phyloP scores from a whole-genome alignment of 1,140 invertebrate species.

The Cepaea nemoralis region DNA sequence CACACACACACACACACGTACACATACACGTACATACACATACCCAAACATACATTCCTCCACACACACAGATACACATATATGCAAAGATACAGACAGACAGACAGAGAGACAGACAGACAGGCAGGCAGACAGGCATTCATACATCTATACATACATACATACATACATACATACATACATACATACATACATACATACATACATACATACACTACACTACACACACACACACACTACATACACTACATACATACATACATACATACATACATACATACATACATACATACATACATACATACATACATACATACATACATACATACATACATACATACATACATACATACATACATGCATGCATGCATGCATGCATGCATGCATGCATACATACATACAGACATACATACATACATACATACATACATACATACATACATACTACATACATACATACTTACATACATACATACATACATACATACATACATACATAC shows the following conservation, averaged over 20 bases:
- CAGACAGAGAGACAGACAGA: no score
- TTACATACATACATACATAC: neutral
- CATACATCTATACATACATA: no score
- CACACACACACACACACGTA: neutral
- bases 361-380: neutral
- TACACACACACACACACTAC: no score
- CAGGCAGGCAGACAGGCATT: no score
- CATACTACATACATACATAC: no score
- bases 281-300: neutral
- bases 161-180: neutral
- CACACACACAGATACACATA: no score
- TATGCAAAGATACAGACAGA: no score
- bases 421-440: no score
- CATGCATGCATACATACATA: no score
- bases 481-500: slow-evolving; percentile 2
- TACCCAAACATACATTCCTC: slow-evolving; percentile 5
- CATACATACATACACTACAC: no score
- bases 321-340: neutral
- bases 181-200: neutral
- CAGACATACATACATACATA: no score
- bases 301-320: neutral
- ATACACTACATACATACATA: no score
- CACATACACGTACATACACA: neutral
- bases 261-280: neutral
- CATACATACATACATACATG: neutral